A percentile compares a stretch with the other conserved stretches of the same genome.
Conservation (phyloP, 1,140 invertebrate genomes). For the Metaphire vulgaris region DNA sequence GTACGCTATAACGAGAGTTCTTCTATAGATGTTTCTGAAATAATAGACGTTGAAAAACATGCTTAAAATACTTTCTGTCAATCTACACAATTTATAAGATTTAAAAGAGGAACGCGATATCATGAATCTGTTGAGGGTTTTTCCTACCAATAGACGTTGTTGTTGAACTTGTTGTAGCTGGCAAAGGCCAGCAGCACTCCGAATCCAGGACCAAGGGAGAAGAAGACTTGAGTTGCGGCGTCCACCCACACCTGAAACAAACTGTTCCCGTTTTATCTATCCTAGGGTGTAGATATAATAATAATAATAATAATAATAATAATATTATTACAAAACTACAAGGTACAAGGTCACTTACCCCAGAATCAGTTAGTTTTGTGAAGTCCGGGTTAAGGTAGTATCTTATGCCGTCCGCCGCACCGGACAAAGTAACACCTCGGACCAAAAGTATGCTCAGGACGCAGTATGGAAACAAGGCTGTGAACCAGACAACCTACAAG, state of each 20-base stretch:
- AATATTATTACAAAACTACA: no score
- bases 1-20: no score
- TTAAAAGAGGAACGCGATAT: no score
- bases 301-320: no score
- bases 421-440: slow-evolving; percentile 84
- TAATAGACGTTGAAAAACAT: no score
- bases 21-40: no score
- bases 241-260: slow-evolving; percentile 89
- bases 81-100: no score
- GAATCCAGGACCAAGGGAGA: slow-evolving; percentile 92
- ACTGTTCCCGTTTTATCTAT: no score
- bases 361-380: slow-evolving; percentile 72
- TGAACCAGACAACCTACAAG: slow-evolving; percentile 89
- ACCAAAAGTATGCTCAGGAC: slow-evolving; percentile 86
- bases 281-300: no score
- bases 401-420: slow-evolving; percentile 80
- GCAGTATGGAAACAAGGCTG: slow-evolving; percentile 92
- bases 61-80: no score
- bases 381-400: slow-evolving; percentile 92
- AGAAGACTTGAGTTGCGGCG: slow-evolving; percentile 96
- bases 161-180: slow-evolving; percentile 95
- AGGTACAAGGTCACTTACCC: slow-evolving; percentile 57
- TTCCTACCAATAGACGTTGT: slow-evolving; percentile 93
- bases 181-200: slow-evolving; percentile 91
- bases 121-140: no score